A percentile compares a stretch with the other conserved stretches of the same genome.
These are phyloP conservation scores for Eulemur rufifrons DNA, from an alignment of 2,113 vertebrate species.

Conservation along the genomic window DNA sequence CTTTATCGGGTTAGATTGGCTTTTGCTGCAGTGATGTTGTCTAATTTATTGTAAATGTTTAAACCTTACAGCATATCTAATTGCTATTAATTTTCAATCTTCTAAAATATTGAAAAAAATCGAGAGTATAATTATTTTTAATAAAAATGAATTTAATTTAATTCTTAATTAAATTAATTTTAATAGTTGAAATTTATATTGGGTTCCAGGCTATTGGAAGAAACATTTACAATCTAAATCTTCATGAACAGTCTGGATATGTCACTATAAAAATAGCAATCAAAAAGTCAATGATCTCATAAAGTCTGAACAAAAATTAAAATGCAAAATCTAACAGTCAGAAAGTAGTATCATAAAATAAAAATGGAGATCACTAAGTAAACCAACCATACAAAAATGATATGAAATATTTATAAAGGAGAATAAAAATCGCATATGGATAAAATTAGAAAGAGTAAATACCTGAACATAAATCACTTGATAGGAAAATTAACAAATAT, in stretches of 20 bases:
- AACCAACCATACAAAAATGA: neutral
- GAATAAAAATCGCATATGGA: neutral
- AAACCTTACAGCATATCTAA: slow-evolving; percentile 45
- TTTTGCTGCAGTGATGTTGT: slow-evolving; percentile 49
- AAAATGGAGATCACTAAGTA: neutral
- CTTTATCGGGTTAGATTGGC: slow-evolving; percentile 41
- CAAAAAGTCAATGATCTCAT: slow-evolving; percentile 3
- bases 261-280: neutral
- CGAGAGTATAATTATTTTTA: slow-evolving; percentile 2
- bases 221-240: neutral
- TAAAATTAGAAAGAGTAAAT: neutral
- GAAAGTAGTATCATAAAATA: slow-evolving; percentile 6
- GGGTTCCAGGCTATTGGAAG: neutral
- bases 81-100: slow-evolving; percentile 48
- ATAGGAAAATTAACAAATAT: slow-evolving; percentile 10
- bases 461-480: neutral
- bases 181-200: slow-evolving; percentile 45
- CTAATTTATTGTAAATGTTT: slow-evolving; percentile 58
- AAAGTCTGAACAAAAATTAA: slow-evolving; percentile 39
- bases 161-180: slow-evolving; percentile 65
- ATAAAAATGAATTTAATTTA: slow-evolving; percentile 41
- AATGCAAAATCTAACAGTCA: neutral
- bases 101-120: slow-evolving; percentile 46
- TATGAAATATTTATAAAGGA: neutral
- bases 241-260: neutral